Percentiles rank a stretch among this genome's conserved stretches.
These are phyloP conservation scores for Eugnorisma glareosa DNA, from an alignment of 2,888 invertebrate genomes.

Conservation along the genomic window DNA sequence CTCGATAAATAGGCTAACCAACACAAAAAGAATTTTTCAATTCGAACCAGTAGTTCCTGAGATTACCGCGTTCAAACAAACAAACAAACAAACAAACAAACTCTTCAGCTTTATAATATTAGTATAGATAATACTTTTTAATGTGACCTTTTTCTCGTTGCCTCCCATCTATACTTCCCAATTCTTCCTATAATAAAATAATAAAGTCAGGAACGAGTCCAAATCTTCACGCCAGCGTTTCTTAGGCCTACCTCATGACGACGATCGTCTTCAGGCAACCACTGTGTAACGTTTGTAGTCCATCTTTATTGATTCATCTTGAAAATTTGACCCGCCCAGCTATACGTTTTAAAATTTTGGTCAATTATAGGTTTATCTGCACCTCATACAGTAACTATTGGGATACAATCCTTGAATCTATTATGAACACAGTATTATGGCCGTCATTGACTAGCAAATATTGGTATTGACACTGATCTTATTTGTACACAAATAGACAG, in stretches of 20 bases:
- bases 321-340: not conserved
- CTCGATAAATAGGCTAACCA: too few species aligned
- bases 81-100: too few species aligned
- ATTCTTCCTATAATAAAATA: too few species aligned
- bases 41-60: too few species aligned
- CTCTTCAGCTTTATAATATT: too few species aligned
- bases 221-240: not conserved
- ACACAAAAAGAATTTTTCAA: too few species aligned
- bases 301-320: not conserved
- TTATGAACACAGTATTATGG: not conserved
- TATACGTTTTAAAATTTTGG: not conserved
- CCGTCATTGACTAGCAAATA: not conserved
- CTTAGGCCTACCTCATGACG: not conserved
- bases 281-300: too few species aligned
- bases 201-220: not conserved
- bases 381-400: not conserved
- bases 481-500: conserved; percentile 14
- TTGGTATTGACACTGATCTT: conserved; percentile 17
- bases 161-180: too few species aligned
- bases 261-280: too few species aligned
- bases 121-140: too few species aligned
- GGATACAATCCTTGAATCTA: not conserved
- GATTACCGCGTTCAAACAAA: too few species aligned
- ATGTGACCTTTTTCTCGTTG: too few species aligned
- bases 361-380: not conserved